Conservation (phyloP, 2,797 vertebrate species). For the Ibycter americanus region DNA sequence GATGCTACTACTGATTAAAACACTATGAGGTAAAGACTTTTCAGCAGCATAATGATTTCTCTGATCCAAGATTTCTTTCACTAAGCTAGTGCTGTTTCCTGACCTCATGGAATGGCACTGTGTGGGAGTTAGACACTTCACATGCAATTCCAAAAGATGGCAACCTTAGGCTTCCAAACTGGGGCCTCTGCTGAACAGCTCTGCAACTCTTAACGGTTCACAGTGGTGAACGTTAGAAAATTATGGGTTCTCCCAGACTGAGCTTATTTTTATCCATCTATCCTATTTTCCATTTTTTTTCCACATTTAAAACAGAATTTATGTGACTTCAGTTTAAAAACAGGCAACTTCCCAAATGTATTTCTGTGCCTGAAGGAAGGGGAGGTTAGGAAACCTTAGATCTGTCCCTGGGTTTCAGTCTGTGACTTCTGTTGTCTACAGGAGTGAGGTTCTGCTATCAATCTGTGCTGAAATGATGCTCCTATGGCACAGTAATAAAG, state of each 20-base stretch:
- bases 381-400: background rate
- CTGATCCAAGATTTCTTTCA: background rate
- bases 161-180: conserved; percentile 42
- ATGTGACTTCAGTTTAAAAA: background rate
- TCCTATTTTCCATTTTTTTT: background rate
- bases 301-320: background rate
- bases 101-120: background rate
- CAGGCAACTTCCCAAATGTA: background rate
- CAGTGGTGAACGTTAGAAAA: background rate
- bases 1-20: background rate
- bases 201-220: background rate
- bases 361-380: background rate
- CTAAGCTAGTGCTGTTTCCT: background rate
- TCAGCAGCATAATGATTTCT: background rate
- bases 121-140: background rate
- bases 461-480: background rate
- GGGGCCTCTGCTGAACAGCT: background rate
- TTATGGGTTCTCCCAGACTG: background rate
- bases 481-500: background rate
- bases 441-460: background rate
- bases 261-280: background rate
- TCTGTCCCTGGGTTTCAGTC: background rate
- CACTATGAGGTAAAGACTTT: background rate
- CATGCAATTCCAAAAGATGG: conserved; percentile 49
- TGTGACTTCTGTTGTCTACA: background rate